These are phyloP conservation scores for Papilio dardanus DNA, from an alignment of 1,140 invertebrate genomes.

Conservation along the genomic window DNA sequence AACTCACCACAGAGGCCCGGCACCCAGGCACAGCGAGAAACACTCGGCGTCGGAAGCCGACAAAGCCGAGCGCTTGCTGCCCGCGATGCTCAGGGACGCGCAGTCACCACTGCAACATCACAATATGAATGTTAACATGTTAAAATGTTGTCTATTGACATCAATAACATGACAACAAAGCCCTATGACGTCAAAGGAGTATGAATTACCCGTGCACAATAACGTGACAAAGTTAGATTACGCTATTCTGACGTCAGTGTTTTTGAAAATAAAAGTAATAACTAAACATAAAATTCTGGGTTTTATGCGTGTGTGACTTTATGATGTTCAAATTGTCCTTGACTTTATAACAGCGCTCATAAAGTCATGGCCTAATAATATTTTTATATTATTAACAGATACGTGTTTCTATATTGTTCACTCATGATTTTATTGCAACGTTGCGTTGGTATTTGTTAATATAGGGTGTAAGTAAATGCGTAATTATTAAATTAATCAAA, in stretches of 20 bases:
- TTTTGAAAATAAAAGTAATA: background rate
- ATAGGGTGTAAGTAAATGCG: background rate
- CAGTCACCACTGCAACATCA: slow-evolving; percentile 65
- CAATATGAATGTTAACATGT: slow-evolving; percentile 4
- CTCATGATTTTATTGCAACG: background rate
- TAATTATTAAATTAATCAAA: background rate
- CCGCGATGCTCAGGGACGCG: slow-evolving; percentile 69
- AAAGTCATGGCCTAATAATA: background rate
- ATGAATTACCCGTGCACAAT: background rate
- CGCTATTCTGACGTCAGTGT: background rate
- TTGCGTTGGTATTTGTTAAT: background rate
- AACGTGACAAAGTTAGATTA: background rate
- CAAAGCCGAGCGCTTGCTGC: slow-evolving; percentile 83
- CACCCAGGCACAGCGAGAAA: slow-evolving; percentile 89
- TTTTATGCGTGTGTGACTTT: background rate
- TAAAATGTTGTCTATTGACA: background rate
- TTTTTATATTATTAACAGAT: background rate
- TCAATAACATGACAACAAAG: background rate
- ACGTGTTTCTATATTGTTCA: background rate
- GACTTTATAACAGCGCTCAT: background rate
- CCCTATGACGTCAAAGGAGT: too few relatives aligned
- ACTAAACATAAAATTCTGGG: background rate
- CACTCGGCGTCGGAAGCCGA: slow-evolving; percentile 83
- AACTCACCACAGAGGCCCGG: slow-evolving; percentile 94
- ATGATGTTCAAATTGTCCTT: background rate